These are phyloP conservation scores for Anguilla japonica DNA, from an alignment of 2,113 vertebrate species.

Conservation along the genomic window DNA sequence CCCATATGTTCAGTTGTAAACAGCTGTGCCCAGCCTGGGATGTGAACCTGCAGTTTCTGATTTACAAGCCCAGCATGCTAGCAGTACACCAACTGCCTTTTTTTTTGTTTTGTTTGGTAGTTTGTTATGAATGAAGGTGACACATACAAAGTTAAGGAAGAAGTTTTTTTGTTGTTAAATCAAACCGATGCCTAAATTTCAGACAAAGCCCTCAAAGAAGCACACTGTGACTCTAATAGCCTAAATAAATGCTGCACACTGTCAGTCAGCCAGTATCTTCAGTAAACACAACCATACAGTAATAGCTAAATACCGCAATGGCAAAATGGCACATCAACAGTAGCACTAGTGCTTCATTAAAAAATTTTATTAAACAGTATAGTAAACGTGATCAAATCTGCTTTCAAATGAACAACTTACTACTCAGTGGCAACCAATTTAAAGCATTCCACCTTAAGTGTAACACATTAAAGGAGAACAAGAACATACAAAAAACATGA, in stretches of 20 bases:
- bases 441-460: too few species aligned
- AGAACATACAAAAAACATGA: neutral
- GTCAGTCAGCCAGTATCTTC: neutral
- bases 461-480: neutral
- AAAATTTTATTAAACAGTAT: too few species aligned
- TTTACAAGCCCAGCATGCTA: neutral
- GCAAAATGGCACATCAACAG: too few species aligned
- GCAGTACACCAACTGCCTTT: too few species aligned
- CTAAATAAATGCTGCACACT: neutral
- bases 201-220: neutral
- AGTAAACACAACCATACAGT: neutral
- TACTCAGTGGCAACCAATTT: neutral
- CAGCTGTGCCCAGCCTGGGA: neutral
- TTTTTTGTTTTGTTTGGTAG: too few species aligned
- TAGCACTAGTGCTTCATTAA: too few species aligned
- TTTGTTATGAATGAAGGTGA: too few species aligned
- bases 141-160: neutral
- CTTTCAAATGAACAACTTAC: neutral
- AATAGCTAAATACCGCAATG: too few species aligned
- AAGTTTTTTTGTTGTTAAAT: neutral
- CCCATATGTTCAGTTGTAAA: too few species aligned
- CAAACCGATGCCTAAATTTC: neutral
- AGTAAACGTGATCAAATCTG: neutral
- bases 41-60: too few species aligned
- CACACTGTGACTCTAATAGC: neutral